Conservation (phyloP, 2,888 invertebrate species). For the Hipparchia sbordonii region DNA sequence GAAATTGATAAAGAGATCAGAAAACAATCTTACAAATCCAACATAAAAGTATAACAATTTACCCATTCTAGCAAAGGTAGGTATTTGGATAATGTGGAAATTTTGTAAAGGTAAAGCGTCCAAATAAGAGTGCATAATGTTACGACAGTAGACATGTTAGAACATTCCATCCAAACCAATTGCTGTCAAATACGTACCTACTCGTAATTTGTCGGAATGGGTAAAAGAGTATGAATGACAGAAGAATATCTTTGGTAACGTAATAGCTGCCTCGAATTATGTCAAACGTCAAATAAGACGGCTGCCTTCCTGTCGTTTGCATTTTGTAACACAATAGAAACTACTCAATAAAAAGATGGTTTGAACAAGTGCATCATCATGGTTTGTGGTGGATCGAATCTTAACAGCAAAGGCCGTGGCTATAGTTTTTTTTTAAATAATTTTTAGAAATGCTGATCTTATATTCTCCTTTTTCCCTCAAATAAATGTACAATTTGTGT, state of each 20-base stretch:
- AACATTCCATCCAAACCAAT: slow-evolving; percentile 20
- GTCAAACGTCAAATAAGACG: slow-evolving; percentile 79
- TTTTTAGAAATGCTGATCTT: too few relatives aligned
- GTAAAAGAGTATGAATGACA: slow-evolving; percentile 29
- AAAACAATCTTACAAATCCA: too few relatives aligned
- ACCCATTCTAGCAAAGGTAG: neutral
- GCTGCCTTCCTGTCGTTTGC: slow-evolving; percentile 73
- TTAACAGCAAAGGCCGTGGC: neutral
- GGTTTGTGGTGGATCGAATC: neutral
- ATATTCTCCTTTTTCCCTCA: too few relatives aligned
- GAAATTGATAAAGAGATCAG: too few relatives aligned
- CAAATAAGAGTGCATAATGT: neutral
- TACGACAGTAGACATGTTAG: neutral
- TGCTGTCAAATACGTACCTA: slow-evolving; percentile 18
- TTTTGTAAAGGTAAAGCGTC: neutral
- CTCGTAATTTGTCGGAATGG: slow-evolving; percentile 7
- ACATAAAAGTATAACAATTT: neutral
- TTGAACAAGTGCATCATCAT: slow-evolving; percentile 33
- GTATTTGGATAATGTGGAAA: neutral
- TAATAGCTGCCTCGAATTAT: slow-evolving; percentile 65
- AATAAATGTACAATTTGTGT: too few relatives aligned
- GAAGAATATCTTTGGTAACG: slow-evolving; percentile 52
- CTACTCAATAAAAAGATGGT: slow-evolving; percentile 55
- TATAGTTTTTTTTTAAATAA: too few relatives aligned
- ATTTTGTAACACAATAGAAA: slow-evolving; percentile 71